A percentile compares a stretch with the other conserved stretches of the same genome.
phyloP scores from a whole-genome alignment of 2,797 vertebrate genomes.

The Myotis daubentonii region DNA sequence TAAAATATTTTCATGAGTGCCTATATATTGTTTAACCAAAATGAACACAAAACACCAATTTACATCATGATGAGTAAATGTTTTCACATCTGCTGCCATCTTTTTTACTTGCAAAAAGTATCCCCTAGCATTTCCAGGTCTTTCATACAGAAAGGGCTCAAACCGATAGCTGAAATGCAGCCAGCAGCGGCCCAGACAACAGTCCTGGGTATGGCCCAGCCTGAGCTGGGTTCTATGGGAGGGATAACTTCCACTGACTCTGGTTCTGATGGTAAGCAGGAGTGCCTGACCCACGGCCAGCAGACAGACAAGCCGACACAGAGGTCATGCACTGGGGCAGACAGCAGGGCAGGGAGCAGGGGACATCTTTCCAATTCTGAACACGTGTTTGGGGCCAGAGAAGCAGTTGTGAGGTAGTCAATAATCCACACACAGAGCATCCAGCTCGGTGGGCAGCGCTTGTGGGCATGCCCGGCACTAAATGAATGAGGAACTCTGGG shows the following conservation, averaged over 20 bases:
- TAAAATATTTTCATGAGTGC: conserved; percentile 63
- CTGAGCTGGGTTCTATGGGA: not conserved
- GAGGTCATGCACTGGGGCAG: not conserved
- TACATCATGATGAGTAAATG: conserved; percentile 54
- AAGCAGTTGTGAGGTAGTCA: not conserved
- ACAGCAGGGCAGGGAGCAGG: not conserved
- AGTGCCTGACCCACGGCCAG: not conserved
- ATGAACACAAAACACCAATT: conserved; percentile 62
- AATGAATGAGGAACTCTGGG: not conserved
- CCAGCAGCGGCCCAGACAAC: not conserved
- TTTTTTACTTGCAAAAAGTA: conserved; percentile 56
- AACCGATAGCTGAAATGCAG: not conserved
- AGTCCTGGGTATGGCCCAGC: conserved; percentile 2
- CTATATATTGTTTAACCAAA: conserved; percentile 57
- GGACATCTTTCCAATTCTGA: not conserved
- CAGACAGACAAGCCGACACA: not conserved
- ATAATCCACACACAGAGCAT: not conserved
- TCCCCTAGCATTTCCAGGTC: conserved; percentile 8
- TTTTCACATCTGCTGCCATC: conserved; percentile 59
- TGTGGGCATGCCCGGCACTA: not conserved
- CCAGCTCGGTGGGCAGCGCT: not conserved
- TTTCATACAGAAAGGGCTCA: conserved; percentile 36
- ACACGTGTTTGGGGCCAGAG: not conserved
- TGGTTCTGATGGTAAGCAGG: not conserved
- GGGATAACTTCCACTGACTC: not conserved